Base-by-base conservation (phyloP, 64 coral and sea anemone species). In the Montipora cactus region DNA sequence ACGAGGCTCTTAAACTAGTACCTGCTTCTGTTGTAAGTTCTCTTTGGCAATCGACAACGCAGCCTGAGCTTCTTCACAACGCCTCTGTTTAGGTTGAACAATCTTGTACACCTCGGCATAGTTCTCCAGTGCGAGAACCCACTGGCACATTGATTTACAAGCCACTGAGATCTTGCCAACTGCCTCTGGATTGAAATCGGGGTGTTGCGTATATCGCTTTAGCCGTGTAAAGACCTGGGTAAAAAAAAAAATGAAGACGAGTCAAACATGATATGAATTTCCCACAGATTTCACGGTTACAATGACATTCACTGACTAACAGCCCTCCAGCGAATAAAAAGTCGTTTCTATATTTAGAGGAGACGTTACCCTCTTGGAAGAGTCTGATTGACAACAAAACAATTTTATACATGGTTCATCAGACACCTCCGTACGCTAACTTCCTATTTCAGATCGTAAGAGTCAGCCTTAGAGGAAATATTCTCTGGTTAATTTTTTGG, bases 111-210 rank as follows among this genome's bases (percentile, higher is more conserved):
- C 92, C 85, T 99, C 98, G 2, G 92, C 89, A 78, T 99, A 99
- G 80, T 94, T 94, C 67, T 99, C 98, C 55, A 99, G 79, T 12
- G 98, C 98, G 5, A 98, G 70, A 10, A 99, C 98, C 98, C 98
- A 99, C 18, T 94, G 84, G 81, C 98, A 99, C 95, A 99, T 99
- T 20, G 95, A 96, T 25, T 92, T 81, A 89, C 98, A 99, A 11
- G 98, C 98, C 14, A 94, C 93, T 15, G 98, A 96, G 21, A 96
- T 99, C 69, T 92, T 99, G 22, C 98, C 98, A 21, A 99, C 98
- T 11, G 89, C 75, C 52, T 99, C 98, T 21, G 98, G 98, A 57
- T 92, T 94, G 16, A 99, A 99, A 50, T 99, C 91, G 5, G 98
- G 98, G 77, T 99, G 92, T 8, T 94, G 95, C 18, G 98, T 99